phyloP scores from a whole-genome alignment of 2,888 invertebrate genomes.

The Dicyrtomina minuta region DNA sequence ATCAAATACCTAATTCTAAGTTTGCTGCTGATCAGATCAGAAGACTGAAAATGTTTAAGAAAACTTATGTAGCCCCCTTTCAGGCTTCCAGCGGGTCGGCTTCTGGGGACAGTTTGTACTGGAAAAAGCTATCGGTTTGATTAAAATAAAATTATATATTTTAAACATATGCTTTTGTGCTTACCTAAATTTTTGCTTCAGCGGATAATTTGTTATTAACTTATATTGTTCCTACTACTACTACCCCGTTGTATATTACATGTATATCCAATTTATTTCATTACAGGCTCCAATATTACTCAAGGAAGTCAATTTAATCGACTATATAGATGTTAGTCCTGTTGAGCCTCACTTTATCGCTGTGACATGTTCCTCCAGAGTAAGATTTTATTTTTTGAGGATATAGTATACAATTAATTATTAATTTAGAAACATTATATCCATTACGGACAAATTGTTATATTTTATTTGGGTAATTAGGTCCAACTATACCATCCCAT shows the following conservation, averaged over 20 bases:
- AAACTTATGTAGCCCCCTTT: constrained; percentile 69
- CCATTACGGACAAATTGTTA: too few species aligned
- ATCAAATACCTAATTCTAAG: too few species aligned
- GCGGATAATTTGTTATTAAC: background rate
- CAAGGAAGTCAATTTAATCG: constrained; percentile 90
- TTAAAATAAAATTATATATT: constrained; percentile 1
- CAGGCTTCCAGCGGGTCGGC: constrained; percentile 67
- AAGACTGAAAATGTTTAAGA: constrained; percentile 62
- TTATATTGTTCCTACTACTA: background rate
- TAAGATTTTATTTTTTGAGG: constrained; percentile 60
- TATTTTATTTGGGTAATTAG: constrained; percentile 49
- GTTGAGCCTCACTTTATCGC: constrained; percentile 87
- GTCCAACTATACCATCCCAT: constrained; percentile 79
- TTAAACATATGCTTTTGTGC: background rate
- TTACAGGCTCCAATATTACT: constrained; percentile 77
- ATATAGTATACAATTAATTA: too few species aligned
- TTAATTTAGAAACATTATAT: too few species aligned
- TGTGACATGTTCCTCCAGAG: constrained; percentile 86
- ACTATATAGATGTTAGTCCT: constrained; percentile 86
- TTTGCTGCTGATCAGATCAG: too few species aligned
- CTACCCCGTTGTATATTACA: background rate
- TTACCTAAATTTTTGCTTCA: background rate
- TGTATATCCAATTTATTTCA: constrained; percentile 40
- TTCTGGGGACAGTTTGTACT: constrained; percentile 79
- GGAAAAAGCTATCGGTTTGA: constrained; percentile 83